Base-by-base conservation (phyloP, 2,797 vertebrate species). In the Oreochromis mossambicus region DNA sequence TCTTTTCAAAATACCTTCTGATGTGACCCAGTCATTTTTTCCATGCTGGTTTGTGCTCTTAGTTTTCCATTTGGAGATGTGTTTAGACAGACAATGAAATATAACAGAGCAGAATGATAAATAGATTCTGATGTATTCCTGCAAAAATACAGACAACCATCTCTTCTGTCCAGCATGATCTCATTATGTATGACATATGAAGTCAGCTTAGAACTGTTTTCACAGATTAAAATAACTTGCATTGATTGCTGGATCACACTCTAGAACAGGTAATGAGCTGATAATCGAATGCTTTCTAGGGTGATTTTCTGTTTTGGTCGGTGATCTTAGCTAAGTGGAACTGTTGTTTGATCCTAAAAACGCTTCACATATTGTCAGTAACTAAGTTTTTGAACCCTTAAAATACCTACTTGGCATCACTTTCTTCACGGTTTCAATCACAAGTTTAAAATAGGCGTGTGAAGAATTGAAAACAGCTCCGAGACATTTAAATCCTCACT, bases 31-130 rank as follows among this genome's bases (percentile, higher is more conserved):
- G 83, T 93, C 86, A 93, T 80, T 91, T 87, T 94, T 94, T 95
- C 94, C 93, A 82, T 85, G 70, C 75, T 82, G 88, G 38, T 91
- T 85, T 86, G 89, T 89, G 87, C 83, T 92, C 84, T 83, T 86
- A 82, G 79, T 91, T 92, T 93, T 92, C 92, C 92, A 87, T 88
- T 77, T 86, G 88, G 73, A 86, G 84, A 91, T 79, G 87, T 92
- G 87, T 91, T 94, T 89, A 88, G 87, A 93, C 88, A 84, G 91
- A 91, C 88, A 87, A 92, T 89, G 86, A 91, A 83, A 92, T 91
- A 90, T 79, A 91, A 83, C 90, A 90, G 87, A 85, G 14, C 38
- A 77, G 50, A 87, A 78, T 86, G 90, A 93, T 91, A 77, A 93
- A 92, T 89, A 83, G 66, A 85, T 88, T 90, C 63, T 91, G 87